Percentiles rank a stretch among this genome's conserved stretches.
Evolutionary conservation across 2,888 invertebrate genomes (phyloP).

Genomic region (Augochlorella aurata): DNA sequence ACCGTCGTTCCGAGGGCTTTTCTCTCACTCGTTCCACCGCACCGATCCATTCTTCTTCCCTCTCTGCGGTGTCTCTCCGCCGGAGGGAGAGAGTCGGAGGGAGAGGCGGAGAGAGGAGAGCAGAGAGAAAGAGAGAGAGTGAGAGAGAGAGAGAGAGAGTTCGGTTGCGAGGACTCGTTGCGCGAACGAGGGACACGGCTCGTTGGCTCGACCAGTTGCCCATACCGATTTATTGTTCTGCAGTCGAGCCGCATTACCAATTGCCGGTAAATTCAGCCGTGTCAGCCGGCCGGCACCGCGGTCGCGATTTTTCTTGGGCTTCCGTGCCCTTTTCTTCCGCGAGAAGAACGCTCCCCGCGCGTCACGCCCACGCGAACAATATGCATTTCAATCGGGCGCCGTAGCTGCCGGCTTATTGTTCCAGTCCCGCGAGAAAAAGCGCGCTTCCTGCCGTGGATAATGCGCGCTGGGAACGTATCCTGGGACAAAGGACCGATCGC

Average conservation of each 20-base stretch:
- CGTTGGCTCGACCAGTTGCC: constrained; percentile 76
- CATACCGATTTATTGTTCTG: constrained; percentile 77
- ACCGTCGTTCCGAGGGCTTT: constrained; percentile 14
- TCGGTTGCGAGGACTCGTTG: constrained; percentile 13
- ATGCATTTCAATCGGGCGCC: background rate
- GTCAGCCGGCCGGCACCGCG: constrained; percentile 47
- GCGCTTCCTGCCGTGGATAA: background rate
- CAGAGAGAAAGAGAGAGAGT: background rate
- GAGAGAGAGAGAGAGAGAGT: constrained; percentile 1
- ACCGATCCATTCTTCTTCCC: constrained; percentile 44
- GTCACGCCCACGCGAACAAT: background rate
- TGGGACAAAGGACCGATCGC: background rate
- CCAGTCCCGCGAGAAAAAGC: background rate
- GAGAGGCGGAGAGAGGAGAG: background rate
- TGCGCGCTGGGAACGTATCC: background rate
- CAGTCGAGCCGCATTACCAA: constrained; percentile 66
- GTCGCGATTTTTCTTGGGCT: constrained; percentile 40
- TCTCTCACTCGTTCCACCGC: constrained; percentile 48
- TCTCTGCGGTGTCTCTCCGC: constrained; percentile 6
- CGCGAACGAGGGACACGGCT: constrained; percentile 71
- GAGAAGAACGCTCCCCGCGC: background rate
- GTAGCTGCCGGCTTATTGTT: background rate
- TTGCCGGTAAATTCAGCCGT: constrained; percentile 68
- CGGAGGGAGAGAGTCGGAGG: background rate
- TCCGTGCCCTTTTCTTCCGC: constrained; percentile 31